Conservation (phyloP, 2,797 vertebrate genomes). For the Semotilus atromaculatus region DNA sequence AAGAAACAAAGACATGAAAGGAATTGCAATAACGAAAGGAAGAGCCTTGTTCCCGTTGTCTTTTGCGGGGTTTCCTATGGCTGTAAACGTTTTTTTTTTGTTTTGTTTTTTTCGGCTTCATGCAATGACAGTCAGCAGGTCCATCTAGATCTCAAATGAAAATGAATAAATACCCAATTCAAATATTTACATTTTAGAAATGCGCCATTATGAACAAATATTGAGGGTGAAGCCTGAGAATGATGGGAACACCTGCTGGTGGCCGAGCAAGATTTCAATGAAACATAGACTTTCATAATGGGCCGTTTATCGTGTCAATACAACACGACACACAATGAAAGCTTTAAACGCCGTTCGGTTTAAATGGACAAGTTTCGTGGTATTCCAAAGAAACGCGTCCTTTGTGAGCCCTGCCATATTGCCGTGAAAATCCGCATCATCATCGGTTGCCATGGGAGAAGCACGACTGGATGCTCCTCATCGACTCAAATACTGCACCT, state of each 20-base stretch:
- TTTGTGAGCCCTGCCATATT: slow-evolving; percentile 54
- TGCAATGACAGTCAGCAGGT: slow-evolving; percentile 8
- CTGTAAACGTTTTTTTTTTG: neutral
- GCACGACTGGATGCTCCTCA: slow-evolving; percentile 44
- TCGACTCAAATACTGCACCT: slow-evolving; percentile 66
- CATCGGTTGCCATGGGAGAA: slow-evolving; percentile 58
- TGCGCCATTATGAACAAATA: slow-evolving; percentile 22
- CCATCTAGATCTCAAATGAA: neutral
- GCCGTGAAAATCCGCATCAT: slow-evolving; percentile 53
- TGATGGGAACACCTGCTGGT: slow-evolving; percentile 38
- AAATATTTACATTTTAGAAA: slow-evolving; percentile 25
- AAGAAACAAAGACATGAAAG: slow-evolving; percentile 10
- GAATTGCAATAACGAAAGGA: neutral
- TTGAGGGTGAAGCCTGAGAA: neutral
- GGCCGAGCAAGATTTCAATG: slow-evolving; percentile 8
- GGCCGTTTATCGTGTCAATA: slow-evolving; percentile 6
- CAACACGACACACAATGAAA: neutral
- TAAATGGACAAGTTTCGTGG: neutral
- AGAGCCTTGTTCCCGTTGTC: neutral
- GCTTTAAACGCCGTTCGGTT: neutral
- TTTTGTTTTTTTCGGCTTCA: too few species aligned
- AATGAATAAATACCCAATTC: neutral
- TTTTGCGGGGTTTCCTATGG: neutral
- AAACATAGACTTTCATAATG: neutral
- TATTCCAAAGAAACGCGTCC: slow-evolving; percentile 50